Evolutionary conservation across 2,113 vertebrate species (phyloP).

Genomic region (Colius striatus): DNA sequence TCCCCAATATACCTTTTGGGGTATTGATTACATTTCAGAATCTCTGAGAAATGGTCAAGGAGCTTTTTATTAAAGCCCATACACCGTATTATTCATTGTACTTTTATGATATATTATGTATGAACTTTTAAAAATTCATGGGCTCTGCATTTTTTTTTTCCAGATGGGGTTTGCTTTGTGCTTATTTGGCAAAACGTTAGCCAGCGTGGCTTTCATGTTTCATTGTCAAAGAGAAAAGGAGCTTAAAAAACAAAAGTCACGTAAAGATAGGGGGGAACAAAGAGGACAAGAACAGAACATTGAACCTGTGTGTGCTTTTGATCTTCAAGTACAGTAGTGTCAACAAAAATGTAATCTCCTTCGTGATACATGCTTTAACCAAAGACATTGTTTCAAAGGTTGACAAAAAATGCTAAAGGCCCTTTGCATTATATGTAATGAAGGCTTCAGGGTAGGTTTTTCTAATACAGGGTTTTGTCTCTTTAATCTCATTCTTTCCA

Average conservation of each 20-base stretch:
- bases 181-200: constrained; percentile 79
- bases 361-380: constrained; percentile 45
- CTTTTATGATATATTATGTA: constrained; percentile 92
- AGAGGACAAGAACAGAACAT: constrained; percentile 23
- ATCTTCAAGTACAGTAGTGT: constrained; percentile 54
- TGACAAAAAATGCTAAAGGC: constrained; percentile 49
- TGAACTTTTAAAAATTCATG: constrained; percentile 88
- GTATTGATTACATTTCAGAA: constrained; percentile 88
- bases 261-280: constrained; percentile 55
- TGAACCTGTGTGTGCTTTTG: constrained; percentile 45
- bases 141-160: constrained; percentile 67
- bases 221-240: constrained; percentile 66
- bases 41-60: constrained; percentile 84
- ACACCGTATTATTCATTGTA: constrained; percentile 83
- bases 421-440: constrained; percentile 44
- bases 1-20: constrained; percentile 82
- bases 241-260: constrained; percentile 61
- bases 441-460: constrained; percentile 56
- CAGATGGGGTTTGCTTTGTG: constrained; percentile 71
- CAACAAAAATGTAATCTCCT: constrained; percentile 43
- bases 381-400: constrained; percentile 55
- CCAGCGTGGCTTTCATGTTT: constrained; percentile 72
- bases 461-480: constrained; percentile 22
- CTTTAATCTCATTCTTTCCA: constrained; percentile 35
- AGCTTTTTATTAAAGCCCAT: constrained; percentile 82